Evolutionary conservation across 2,888 invertebrate species (phyloP).

Genomic region (Drosophila engyochracea): DNA sequence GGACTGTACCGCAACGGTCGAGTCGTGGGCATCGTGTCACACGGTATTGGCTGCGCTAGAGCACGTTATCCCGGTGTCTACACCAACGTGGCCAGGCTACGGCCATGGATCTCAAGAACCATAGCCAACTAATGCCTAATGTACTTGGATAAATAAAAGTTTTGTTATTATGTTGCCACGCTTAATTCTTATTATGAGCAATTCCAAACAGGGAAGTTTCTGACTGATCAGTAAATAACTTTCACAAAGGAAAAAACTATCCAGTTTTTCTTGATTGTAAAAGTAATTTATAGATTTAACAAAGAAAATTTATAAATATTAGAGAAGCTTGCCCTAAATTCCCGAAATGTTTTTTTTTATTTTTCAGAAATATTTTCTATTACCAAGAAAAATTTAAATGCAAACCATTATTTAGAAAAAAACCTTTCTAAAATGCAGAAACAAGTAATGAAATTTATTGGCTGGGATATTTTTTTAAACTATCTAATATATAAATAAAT

Average conservation of each 20-base stretch:
- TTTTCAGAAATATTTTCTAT: too few relatives aligned
- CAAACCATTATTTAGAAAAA: too few relatives aligned
- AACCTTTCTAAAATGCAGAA: too few relatives aligned
- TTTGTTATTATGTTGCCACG: neutral
- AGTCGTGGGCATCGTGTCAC: slow-evolving; percentile 89
- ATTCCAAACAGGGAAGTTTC: neutral
- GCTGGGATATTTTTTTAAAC: too few relatives aligned
- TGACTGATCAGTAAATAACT: neutral
- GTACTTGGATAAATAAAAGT: neutral
- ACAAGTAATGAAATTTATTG: too few relatives aligned
- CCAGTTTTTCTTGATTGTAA: neutral
- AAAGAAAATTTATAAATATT: neutral
- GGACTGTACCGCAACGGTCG: slow-evolving; percentile 48
- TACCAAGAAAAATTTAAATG: too few relatives aligned
- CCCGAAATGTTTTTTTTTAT: too few relatives aligned
- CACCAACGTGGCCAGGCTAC: slow-evolving; percentile 75
- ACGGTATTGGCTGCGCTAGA: slow-evolving; percentile 75
- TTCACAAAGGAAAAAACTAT: neutral
- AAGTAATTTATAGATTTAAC: neutral
- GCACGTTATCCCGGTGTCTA: slow-evolving; percentile 91
- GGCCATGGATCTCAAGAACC: slow-evolving; percentile 22
- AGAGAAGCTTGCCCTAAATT: too few relatives aligned
- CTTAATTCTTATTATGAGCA: neutral
- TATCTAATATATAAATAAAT: too few relatives aligned
- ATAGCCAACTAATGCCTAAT: slow-evolving; percentile 34